These are phyloP conservation scores for Triplophysa yarkandensis DNA, from an alignment of 2,797 vertebrate genomes.

Conservation along the genomic window DNA sequence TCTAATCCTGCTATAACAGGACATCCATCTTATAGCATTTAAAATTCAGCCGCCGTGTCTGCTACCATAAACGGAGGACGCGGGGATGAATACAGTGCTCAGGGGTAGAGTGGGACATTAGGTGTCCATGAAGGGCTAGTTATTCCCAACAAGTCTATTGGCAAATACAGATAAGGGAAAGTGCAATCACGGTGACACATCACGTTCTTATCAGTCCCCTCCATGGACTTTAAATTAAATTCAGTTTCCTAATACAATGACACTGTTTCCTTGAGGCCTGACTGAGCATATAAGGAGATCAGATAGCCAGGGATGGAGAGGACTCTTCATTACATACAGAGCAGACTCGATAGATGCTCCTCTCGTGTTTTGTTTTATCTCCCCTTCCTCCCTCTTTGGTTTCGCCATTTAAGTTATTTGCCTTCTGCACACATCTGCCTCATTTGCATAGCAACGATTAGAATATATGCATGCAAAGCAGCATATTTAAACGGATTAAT, in stretches of 20 bases:
- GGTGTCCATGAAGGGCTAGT: slow-evolving; percentile 37
- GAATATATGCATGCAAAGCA: slow-evolving; percentile 41
- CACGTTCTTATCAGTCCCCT: slow-evolving; percentile 50
- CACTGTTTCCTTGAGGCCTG: slow-evolving; percentile 49
- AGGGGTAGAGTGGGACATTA: slow-evolving; percentile 13
- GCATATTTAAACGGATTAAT: slow-evolving; percentile 50
- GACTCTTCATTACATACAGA: slow-evolving; percentile 15
- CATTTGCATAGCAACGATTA: slow-evolving; percentile 55
- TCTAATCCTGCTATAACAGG: slow-evolving; percentile 49
- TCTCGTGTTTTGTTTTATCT: slow-evolving; percentile 12
- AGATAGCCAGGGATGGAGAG: slow-evolving; percentile 8
- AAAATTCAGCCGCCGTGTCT: slow-evolving; percentile 3
- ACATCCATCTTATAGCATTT: slow-evolving; percentile 33
- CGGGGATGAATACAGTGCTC: slow-evolving; percentile 9
- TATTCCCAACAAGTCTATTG: slow-evolving; percentile 49
- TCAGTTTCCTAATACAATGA: slow-evolving; percentile 44
- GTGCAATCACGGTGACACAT: slow-evolving; percentile 40
- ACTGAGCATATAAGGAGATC: slow-evolving; percentile 44
- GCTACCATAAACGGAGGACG: neutral
- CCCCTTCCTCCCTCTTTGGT: neutral
- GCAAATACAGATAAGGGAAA: slow-evolving; percentile 51
- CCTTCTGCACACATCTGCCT: slow-evolving; percentile 23
- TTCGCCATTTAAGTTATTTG: slow-evolving; percentile 37
- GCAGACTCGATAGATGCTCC: neutral
- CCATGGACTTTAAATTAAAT: slow-evolving; percentile 40